Base-by-base conservation (phyloP, 1,140 invertebrate species). In the Leptonema lineaticorne region DNA sequence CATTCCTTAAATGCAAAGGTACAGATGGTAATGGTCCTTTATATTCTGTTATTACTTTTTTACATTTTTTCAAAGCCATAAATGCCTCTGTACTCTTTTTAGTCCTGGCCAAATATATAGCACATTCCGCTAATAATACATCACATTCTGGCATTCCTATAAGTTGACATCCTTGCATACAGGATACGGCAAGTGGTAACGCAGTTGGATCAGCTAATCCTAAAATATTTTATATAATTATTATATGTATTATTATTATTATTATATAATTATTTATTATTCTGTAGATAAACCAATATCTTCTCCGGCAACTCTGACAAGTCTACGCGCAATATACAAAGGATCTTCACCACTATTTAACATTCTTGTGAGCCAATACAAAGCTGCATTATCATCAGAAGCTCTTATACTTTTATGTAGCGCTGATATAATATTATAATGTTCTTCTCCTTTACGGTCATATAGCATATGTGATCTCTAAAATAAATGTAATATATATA, bases 361-460 rank as follows among this genome's bases (percentile, higher is more conserved):
- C 86, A 94, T 94, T 67, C 92, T 82, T 5, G 90, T 87, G 2
- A 92, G 81, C 92, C 92, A 95, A 77, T 95, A 94, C 14, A 95
- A 76, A 0, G 92, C 85, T 14, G 92, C 93, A 80, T 92, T 92
- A 46, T 87, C 88, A 76, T 93, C 90, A 14, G 89, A 88, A 0
- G 91, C 92, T 74, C 93, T 83, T n/a, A 95, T 89, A 0, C 91
- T 92, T 78, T 95, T 94, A 71, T 93, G 91, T 30, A 94, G 79
- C 0, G 92, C 92, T 8, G 92, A 94, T 72, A 91, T 89, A 24
- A 87, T 88, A 74, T 94, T 90, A 76, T 93, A 95, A 79, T 94
- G 92, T 75, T 93, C 89, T 67, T 94, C 92, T 14, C 92, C 92
- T 77, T 87, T 86, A 66, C 85, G 85, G 74, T 94, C 92, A 77